phyloP scores from a whole-genome alignment of 2,113 vertebrate genomes.

The Geothlypis trichas region DNA sequence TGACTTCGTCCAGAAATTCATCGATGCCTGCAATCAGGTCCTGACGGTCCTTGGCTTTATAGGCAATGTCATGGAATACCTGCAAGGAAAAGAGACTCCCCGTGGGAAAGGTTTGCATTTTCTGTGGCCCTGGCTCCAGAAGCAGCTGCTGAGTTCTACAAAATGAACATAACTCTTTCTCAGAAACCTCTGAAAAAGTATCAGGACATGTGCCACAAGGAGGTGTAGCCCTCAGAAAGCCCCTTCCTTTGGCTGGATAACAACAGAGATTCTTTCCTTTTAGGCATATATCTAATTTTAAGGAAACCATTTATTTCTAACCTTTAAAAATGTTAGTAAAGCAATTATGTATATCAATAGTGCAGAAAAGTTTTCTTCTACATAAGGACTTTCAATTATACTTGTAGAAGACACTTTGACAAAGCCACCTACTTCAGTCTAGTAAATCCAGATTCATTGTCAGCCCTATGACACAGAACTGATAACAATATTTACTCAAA shows the following conservation, averaged over 20 bases:
- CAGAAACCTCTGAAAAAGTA: not conserved
- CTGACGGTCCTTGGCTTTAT: conserved; percentile 95
- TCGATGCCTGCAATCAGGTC: conserved; percentile 96
- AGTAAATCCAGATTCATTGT: not conserved
- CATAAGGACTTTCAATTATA: not conserved
- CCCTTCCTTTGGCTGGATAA: not conserved
- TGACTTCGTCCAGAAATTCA: conserved; percentile 97
- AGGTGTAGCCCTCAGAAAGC: not conserved
- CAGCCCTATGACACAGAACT: not conserved
- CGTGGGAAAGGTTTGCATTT: not conserved
- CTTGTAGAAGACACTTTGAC: not conserved
- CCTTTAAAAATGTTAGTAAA: not conserved
- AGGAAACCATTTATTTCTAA: not conserved
- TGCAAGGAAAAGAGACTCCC: conserved; percentile 27
- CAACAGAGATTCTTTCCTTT: not conserved
- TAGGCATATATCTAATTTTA: not conserved
- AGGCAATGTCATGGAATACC: conserved; percentile 98
- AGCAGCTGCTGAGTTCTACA: not conserved
- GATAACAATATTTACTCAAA: not conserved
- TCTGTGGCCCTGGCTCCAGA: not conserved
- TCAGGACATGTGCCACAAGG: not conserved
- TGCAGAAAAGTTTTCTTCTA: not conserved
- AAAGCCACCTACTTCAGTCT: not conserved
- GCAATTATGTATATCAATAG: not conserved
- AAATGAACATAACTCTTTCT: not conserved